phyloP scores from a whole-genome alignment of 2,113 vertebrate species.

The Cephalophus harveyi region DNA sequence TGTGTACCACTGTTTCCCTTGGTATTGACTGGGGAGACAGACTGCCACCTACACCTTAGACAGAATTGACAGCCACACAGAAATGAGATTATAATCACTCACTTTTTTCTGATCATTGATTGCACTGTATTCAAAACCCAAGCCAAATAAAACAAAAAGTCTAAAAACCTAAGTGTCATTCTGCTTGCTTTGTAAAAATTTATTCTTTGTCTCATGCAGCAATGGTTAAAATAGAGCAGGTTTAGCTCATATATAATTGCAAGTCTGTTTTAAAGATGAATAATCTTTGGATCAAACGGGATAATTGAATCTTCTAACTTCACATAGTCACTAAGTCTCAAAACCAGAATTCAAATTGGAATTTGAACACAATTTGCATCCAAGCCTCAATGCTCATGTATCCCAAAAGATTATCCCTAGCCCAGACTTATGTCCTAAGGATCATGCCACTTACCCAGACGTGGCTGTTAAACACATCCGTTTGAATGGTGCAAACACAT shows the following conservation, averaged over 20 bases:
- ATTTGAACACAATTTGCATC: not conserved
- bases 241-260: not conserved
- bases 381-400: not conserved
- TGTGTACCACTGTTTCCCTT: not conserved
- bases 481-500: not conserved
- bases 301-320: not conserved
- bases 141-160: not conserved
- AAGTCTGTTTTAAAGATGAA: not conserved
- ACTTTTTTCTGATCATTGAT: not conserved
- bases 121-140: not conserved
- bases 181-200: not conserved
- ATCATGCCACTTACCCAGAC: not conserved
- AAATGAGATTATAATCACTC: not conserved
- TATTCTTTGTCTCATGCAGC: not conserved
- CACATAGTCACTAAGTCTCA: not conserved
- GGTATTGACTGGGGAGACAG: not conserved
- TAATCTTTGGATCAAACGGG: not conserved
- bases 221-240: not conserved
- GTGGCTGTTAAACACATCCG: not conserved
- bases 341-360: not conserved
- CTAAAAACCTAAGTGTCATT: not conserved
- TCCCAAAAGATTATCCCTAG: not conserved
- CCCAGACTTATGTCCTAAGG: not conserved
- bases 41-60: not conserved
- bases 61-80: not conserved